Evolutionary conservation across 92 coral and sea anemone species (phyloP).

Genomic region (Scolanthus callimorphus): DNA sequence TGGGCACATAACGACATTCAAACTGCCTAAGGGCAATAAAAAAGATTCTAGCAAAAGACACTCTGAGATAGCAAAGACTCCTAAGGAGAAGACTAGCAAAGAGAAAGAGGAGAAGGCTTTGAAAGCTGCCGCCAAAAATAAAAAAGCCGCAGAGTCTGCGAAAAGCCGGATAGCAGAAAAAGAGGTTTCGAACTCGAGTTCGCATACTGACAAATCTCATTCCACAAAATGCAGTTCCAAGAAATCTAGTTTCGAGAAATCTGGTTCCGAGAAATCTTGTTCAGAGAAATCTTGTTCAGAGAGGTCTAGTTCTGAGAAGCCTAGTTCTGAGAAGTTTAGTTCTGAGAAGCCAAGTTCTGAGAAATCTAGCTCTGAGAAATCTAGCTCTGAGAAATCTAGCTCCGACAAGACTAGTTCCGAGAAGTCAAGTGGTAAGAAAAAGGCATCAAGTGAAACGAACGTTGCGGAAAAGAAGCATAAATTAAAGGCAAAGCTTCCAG

Average conservation of each 20-base stretch:
- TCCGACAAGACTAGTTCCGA: slow-evolving; percentile 21
- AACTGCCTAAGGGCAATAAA: slow-evolving; percentile 1
- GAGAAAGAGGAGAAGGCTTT: slow-evolving; percentile 30
- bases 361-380: slow-evolving; percentile 13
- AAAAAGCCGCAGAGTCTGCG: slow-evolving; percentile 19
- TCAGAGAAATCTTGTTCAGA: slow-evolving; percentile 26
- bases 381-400: no score
- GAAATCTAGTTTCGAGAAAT: no score
- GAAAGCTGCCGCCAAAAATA: slow-evolving; percentile 19
- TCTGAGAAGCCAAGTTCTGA: slow-evolving; percentile 28
- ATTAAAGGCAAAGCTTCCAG: slow-evolving; percentile 3
- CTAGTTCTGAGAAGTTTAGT: no score
- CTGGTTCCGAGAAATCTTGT: slow-evolving; percentile 12
- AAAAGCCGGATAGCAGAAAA: slow-evolving; percentile 24
- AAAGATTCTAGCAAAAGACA: slow-evolving; percentile 1
- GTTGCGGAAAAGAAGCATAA: slow-evolving; percentile 20
- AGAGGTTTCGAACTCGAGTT: slow-evolving; percentile 30
- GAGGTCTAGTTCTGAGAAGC: slow-evolving; percentile 6
- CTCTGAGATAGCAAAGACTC: slow-evolving; percentile 18
- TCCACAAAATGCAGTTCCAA: slow-evolving; percentile 9
- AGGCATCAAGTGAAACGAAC: slow-evolving; percentile 12
- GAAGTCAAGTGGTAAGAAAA: slow-evolving; percentile 3
- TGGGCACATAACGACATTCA: not conserved
- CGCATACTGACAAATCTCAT: no score
- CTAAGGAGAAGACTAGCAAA: slow-evolving; percentile 18